These are phyloP conservation scores for Anthopleura sola DNA, from an alignment of 64 coral and sea anemone species.

Conservation along the genomic window DNA sequence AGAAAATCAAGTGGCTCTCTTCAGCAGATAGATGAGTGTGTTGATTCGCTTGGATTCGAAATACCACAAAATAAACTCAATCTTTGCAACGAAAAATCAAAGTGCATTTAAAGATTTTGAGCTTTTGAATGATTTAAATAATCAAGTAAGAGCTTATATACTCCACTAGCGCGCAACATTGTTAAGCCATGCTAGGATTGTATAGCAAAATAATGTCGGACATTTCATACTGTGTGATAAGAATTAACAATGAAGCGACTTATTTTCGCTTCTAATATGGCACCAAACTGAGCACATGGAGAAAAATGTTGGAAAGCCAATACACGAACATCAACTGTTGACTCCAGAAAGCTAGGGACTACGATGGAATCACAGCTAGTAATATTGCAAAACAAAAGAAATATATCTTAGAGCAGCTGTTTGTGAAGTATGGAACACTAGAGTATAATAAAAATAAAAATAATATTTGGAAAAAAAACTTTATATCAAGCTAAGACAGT, in stretches of 20 bases:
- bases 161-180: neutral
- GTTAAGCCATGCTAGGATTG: conserved; percentile 5
- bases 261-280: conserved; percentile 18
- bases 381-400: conserved; percentile 11
- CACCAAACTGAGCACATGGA: conserved; percentile 2
- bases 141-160: neutral
- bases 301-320: neutral
- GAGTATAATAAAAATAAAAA: neutral
- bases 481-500: neutral
- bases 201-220: conserved; percentile 3
- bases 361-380: conserved; percentile 8
- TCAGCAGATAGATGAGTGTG: neutral
- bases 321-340: neutral
- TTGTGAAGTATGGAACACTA: conserved; percentile 4
- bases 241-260: conserved; percentile 12
- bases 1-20: conserved; percentile 10
- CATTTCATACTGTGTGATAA: conserved; percentile 15
- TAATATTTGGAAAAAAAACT: neutral
- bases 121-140: conserved; percentile 4
- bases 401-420: neutral
- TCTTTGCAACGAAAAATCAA: conserved; percentile 11
- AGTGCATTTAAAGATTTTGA: conserved; percentile 9
- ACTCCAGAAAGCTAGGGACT: neutral
- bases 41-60: neutral
- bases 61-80: neutral